Percentiles rank a stretch among this genome's conserved stretches.
Evolutionary conservation across 2,888 invertebrate species (phyloP).

Genomic region (Campoplex capitator): DNA sequence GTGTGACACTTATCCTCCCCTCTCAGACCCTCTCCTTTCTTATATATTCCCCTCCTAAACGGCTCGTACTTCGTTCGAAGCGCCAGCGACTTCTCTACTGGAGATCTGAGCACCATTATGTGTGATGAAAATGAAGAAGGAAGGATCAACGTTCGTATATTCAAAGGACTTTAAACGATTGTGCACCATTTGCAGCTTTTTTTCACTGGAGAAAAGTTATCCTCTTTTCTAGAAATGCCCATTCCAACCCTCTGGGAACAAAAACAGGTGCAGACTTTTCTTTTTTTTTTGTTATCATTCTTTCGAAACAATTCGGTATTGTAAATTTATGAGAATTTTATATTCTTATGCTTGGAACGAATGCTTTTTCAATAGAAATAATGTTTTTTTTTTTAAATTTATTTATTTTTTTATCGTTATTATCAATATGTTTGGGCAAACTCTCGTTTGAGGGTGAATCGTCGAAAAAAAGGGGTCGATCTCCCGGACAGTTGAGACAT

Average conservation of each 20-base stretch:
- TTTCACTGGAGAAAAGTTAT: neutral
- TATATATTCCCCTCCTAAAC: constrained; percentile 29
- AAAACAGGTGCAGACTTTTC: neutral
- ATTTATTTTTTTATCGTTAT: too few relatives aligned
- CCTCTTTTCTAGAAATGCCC: neutral
- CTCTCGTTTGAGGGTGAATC: too few relatives aligned
- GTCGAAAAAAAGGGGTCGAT: neutral
- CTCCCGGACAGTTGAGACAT: neutral
- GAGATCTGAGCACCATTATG: neutral
- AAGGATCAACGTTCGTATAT: constrained; percentile 11
- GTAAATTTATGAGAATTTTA: neutral
- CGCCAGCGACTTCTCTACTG: constrained; percentile 5
- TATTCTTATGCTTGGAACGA: neutral
- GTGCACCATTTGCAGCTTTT: neutral
- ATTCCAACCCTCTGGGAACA: neutral
- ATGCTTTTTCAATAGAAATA: neutral
- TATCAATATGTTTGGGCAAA: neutral
- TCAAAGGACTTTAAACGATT: neutral
- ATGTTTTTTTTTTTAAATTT: neutral
- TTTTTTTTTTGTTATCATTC: neutral
- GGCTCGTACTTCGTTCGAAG: constrained; percentile 33
- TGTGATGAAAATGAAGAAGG: constrained; percentile 10
- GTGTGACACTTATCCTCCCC: constrained; percentile 41
- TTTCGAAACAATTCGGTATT: neutral
- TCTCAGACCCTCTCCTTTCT: neutral